Evolutionary conservation across 2,113 vertebrate genomes (phyloP).

Genomic region (Mungos mungo): DNA sequence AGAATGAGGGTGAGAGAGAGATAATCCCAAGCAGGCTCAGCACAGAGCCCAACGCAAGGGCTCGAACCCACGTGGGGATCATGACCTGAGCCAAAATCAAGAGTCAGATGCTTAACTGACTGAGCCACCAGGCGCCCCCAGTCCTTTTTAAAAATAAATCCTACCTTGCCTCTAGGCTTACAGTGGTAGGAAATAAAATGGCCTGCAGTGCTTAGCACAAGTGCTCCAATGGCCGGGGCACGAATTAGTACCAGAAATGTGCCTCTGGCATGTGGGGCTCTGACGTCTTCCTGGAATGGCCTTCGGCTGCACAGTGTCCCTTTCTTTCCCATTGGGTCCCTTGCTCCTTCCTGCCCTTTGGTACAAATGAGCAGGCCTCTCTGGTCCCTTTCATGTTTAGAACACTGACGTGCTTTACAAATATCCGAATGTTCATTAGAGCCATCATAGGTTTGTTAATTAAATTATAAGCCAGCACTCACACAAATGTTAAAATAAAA

Average conservation of each 20-base stretch:
- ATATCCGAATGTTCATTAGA: conserved; percentile 26
- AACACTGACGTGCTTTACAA: conserved; percentile 1
- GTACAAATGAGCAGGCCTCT: not conserved
- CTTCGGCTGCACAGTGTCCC: not conserved
- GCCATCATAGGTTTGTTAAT: conserved; percentile 2
- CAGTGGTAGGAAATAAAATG: not conserved
- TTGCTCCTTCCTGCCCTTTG: not conserved
- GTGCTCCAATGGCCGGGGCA: not conserved
- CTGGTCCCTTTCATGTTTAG: not conserved
- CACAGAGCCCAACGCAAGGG: too few relatives aligned
- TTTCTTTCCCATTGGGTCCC: not conserved
- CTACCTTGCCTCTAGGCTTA: conserved; percentile 28
- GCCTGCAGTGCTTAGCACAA: not conserved
- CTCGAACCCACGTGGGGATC: too few relatives aligned
- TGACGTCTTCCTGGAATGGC: not conserved
- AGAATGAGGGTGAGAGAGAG: too few relatives aligned
- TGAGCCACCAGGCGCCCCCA: too few relatives aligned
- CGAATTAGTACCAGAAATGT: not conserved
- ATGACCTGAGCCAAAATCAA: too few relatives aligned
- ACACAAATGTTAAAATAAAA: conserved; percentile 28
- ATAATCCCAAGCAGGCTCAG: too few relatives aligned
- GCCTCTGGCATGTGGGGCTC: not conserved
- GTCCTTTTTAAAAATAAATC: conserved; percentile 16
- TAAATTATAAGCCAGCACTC: conserved; percentile 52
- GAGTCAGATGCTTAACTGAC: too few relatives aligned